Evolutionary conservation across 2,888 invertebrate species (phyloP), one percentile per base, ranked within the genome.

Genomic region (Pyralis farinalis): DNA sequence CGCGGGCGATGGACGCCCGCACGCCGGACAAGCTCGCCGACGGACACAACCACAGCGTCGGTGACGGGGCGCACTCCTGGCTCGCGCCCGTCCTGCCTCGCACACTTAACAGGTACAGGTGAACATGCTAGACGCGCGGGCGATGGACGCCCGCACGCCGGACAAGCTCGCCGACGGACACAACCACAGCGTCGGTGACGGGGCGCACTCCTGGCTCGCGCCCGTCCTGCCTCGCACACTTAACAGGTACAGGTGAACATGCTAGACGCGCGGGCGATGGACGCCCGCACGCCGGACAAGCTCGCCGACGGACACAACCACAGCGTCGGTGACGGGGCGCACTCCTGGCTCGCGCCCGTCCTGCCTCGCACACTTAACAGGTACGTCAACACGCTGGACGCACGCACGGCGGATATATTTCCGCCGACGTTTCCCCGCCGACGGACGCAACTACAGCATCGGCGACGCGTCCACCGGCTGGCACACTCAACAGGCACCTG

Each of bases 11-110:
- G 46, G 96, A 96, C 80, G 91, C 92, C 25, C 90, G 96, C 45
- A 94, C 94, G 9, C 94, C 95, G 1, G 94, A 94, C 71, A 95
- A 95, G 69, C 89, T 96, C 36, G 91, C 95, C 35, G 94, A 96
- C 79, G 94, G 94, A 11, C 61, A 92, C 66, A 91, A 93, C 61
- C 65, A 68, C 40, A 46, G 61, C 34, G 55, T 55, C 22, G 47
- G 60, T 3, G 92, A 93, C 72, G 94, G 94, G 5, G 86, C 90
- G 34, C 94, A 95, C 76, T 92, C 93, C 61, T 95, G 95, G 95
- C 89, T 95, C 12, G 94, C 95, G 33, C 95, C 95, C 3, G 89
- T 95, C 36, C 78, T 95, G 51, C 95, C 95, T 1, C 88, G 87
- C 53, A 89, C 90, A 57, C 87, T 92, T 54, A 88, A 87, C 64